A percentile compares a stretch with the other conserved stretches of the same genome.
phyloP scores from a whole-genome alignment of 2,797 vertebrate species.

The Melopsittacus undulatus region DNA sequence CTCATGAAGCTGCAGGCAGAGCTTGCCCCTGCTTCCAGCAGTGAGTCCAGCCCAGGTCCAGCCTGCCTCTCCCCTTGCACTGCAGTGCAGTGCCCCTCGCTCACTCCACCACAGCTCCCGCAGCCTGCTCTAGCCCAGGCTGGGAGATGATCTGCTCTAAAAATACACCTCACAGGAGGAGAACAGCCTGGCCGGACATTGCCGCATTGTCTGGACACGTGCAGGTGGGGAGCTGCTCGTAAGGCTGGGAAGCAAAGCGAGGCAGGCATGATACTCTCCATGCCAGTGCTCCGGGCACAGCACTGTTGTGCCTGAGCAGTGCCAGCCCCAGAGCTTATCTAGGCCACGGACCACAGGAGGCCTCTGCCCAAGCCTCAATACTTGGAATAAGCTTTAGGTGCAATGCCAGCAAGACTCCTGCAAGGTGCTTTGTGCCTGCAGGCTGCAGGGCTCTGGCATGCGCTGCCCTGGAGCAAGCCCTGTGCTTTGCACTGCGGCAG shows the following conservation, averaged over 20 bases:
- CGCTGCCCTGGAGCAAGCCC: not conserved
- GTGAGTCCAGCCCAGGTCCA: not conserved
- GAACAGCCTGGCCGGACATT: not conserved
- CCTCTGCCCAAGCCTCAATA: not conserved
- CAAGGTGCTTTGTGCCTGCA: not conserved
- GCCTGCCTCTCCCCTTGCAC: not conserved
- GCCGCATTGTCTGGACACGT: not conserved
- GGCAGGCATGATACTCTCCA: not conserved
- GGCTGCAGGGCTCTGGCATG: not conserved
- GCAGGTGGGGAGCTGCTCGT: not conserved
- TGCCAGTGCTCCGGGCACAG: not conserved
- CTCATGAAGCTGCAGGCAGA: rapidly evolving
- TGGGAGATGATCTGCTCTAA: not conserved
- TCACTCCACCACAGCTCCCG: not conserved
- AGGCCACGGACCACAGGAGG: not conserved
- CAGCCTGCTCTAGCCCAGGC: not conserved
- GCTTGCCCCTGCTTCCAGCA: not conserved
- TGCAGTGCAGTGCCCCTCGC: not conserved
- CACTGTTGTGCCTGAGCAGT: not conserved
- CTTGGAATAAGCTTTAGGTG: not conserved
- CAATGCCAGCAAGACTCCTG: rapidly evolving
- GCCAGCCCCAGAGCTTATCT: slow-evolving; percentile 12
- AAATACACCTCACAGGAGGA: not conserved
- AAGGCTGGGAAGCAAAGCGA: not conserved
- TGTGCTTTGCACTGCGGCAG: not conserved